Evolutionary conservation across 1,140 invertebrate species (phyloP).

Genomic region (Megalonaias nervosa): DNA sequence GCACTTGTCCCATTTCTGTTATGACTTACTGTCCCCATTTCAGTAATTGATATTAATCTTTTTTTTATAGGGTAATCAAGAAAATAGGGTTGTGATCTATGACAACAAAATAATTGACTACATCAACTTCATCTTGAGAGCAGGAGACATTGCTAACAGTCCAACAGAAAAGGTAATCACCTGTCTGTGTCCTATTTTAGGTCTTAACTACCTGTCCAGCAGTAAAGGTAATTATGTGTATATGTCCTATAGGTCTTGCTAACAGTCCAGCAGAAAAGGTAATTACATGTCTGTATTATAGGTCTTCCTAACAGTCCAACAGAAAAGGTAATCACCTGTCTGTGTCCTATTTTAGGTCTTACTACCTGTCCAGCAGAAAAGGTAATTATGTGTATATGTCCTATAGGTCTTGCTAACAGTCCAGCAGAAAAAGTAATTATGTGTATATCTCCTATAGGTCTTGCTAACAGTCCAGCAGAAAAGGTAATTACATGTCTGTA

Average conservation of each 20-base stretch:
- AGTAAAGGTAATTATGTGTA: conserved; percentile 57
- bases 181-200: neutral
- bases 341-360: no score
- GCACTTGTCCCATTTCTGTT: no score
- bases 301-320: conserved; percentile 55
- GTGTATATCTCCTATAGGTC: no score
- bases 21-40: neutral
- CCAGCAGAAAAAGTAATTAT: conserved; percentile 62
- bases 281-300: neutral
- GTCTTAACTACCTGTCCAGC: conserved; percentile 56
- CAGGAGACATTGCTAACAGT: conserved; percentile 66
- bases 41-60: neutral
- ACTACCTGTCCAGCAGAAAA: conserved; percentile 63
- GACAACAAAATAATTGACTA: conserved; percentile 72
- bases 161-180: conserved; percentile 62
- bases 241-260: conserved; percentile 27
- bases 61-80: conserved; percentile 68
- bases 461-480: conserved; percentile 63
- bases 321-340: conserved; percentile 58
- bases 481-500: conserved; percentile 47
- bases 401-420: conserved; percentile 48
- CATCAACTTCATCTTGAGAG: conserved; percentile 71
- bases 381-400: conserved; percentile 32
- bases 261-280: conserved; percentile 67
- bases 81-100: conserved; percentile 68